Conservation (phyloP, 2,113 vertebrate species). For the Bostrychus sinensis region DNA sequence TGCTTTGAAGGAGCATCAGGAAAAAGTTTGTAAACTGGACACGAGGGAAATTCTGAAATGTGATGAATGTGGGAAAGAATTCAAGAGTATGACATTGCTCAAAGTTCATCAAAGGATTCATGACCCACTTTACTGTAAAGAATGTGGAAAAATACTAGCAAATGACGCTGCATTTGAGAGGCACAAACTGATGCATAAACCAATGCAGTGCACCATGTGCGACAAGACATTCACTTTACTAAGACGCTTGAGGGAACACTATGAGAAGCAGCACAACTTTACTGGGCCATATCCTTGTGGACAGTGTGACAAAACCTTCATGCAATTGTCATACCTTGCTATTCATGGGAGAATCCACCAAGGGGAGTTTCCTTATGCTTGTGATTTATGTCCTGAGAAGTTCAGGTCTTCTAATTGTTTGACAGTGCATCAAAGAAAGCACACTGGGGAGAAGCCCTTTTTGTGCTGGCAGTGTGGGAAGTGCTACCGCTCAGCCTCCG, state of each 20-base stretch:
- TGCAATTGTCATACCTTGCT: conserved; percentile 74
- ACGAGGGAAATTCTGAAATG: conserved; percentile 62
- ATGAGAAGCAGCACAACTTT: conserved; percentile 73
- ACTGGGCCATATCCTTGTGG: conserved; percentile 64
- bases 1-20: conserved; percentile 70
- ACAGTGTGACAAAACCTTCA: conserved; percentile 69
- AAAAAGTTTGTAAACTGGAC: conserved; percentile 63
- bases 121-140: conserved; percentile 75
- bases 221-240: conserved; percentile 71
- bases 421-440: conserved; percentile 72
- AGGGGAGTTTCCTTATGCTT: conserved; percentile 72
- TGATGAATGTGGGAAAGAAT: conserved; percentile 67
- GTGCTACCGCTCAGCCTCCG: conserved; percentile 72
- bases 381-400: conserved; percentile 64
- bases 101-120: conserved; percentile 76
- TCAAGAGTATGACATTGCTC: conserved; percentile 73
- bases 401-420: conserved; percentile 75
- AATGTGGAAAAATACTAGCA: conserved; percentile 74
- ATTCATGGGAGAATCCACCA: conserved; percentile 75
- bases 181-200: conserved; percentile 75
- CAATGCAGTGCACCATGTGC: conserved; percentile 75
- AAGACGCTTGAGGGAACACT: conserved; percentile 71
- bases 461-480: conserved; percentile 79
- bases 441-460: conserved; percentile 77
- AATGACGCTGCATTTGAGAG: conserved; percentile 66